A percentile compares a stretch with the other conserved stretches of the same genome.
These are phyloP conservation scores for Xenopus borealis DNA, from an alignment of 2,113 vertebrate species.

Conservation along the genomic window DNA sequence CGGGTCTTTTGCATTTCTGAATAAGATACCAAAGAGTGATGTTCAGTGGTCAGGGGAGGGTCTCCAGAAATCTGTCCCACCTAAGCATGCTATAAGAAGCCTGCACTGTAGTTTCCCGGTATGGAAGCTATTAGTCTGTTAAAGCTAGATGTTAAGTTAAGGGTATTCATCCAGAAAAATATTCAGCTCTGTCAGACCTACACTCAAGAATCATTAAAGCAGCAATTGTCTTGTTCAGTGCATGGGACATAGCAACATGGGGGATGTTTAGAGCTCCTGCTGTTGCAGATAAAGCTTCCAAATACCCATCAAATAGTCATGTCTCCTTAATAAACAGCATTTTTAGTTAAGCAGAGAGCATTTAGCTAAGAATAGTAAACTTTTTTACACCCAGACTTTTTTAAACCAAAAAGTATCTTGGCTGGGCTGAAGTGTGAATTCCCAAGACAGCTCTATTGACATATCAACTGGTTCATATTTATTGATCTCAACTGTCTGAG, in stretches of 20 bases:
- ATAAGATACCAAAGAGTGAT: slow-evolving; percentile 12
- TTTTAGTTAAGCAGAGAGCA: too few species aligned
- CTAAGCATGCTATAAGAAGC: slow-evolving; percentile 36
- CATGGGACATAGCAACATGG: background rate
- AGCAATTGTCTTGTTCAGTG: background rate
- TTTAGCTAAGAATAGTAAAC: too few species aligned
- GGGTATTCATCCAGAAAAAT: slow-evolving; percentile 19
- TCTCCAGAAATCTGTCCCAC: slow-evolving; percentile 5
- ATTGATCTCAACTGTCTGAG: too few species aligned
- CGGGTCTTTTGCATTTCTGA: slow-evolving; percentile 52
- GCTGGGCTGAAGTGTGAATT: too few species aligned
- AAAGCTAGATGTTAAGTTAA: slow-evolving; percentile 37
- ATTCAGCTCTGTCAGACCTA: slow-evolving; percentile 12
- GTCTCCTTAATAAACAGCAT: too few species aligned
- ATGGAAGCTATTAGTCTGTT: slow-evolving; percentile 46
- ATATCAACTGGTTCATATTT: too few species aligned
- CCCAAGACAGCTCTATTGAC: too few species aligned
- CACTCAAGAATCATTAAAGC: slow-evolving; percentile 24
- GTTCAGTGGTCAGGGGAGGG: slow-evolving; percentile 52
- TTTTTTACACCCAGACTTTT: too few species aligned
- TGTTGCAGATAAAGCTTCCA: too few species aligned
- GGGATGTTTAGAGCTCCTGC: too few species aligned
- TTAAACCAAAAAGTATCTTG: too few species aligned
- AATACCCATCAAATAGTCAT: too few species aligned
- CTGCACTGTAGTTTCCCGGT: slow-evolving; percentile 24